These are phyloP conservation scores for Ariolimax columbianus DNA, from an alignment of 2,888 invertebrate genomes.

Conservation along the genomic window DNA sequence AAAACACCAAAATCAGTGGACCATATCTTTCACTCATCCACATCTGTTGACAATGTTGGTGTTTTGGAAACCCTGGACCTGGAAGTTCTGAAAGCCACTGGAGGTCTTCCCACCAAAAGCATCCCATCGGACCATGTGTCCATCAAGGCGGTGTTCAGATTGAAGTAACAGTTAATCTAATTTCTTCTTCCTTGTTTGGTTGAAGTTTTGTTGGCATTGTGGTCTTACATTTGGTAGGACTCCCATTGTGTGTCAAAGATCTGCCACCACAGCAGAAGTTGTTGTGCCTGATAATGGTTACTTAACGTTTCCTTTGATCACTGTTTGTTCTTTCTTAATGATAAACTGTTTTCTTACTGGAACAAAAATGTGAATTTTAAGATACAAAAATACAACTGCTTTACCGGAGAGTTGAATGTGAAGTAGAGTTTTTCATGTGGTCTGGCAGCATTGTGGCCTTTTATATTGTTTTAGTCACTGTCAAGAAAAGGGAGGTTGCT, in stretches of 20 bases:
- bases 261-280: background rate
- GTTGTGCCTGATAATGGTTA: background rate
- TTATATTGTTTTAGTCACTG: background rate
- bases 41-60: constrained; percentile 67
- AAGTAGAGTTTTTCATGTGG: background rate
- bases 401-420: background rate
- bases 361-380: background rate
- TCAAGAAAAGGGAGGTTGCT: too few relatives aligned
- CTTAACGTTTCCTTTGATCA: background rate
- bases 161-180: constrained; percentile 27
- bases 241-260: constrained; percentile 3
- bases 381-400: too few relatives aligned
- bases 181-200: constrained; percentile 7
- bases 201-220: constrained; percentile 18
- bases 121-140: constrained; percentile 78
- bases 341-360: background rate
- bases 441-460: background rate
- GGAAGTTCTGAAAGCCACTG: constrained; percentile 60
- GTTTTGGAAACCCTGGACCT: constrained; percentile 65
- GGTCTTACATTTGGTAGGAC: background rate
- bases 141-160: constrained; percentile 66
- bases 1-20: constrained; percentile 66
- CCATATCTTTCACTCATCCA: constrained; percentile 73
- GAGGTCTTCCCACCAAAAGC: constrained; percentile 70
- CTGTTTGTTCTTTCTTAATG: background rate